A percentile compares a stretch with the other conserved stretches of the same genome.
Evolutionary conservation across 2,888 invertebrate genomes (phyloP).

Genomic region (Metopia argyrocephala): DNA sequence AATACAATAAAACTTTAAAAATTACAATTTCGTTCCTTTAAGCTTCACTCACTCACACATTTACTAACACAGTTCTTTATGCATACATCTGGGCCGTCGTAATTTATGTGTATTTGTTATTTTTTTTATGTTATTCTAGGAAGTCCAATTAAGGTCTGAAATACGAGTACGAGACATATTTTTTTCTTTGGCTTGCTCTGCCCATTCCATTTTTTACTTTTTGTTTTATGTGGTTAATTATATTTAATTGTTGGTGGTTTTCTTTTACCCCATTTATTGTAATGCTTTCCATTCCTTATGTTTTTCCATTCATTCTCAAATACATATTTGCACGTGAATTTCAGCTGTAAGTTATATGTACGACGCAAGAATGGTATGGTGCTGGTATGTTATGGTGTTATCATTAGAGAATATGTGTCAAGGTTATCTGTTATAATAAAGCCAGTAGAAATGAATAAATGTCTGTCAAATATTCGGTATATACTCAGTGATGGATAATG

Average conservation of each 20-base stretch:
- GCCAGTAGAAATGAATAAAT: not conserved
- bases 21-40: not conserved
- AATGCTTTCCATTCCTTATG: not conserved
- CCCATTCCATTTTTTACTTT: not conserved
- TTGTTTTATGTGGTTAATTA: constrained; percentile 14
- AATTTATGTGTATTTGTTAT: not conserved
- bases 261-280: not conserved
- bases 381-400: too few relatives aligned
- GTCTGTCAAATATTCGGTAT: not conserved
- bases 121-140: constrained; percentile 25
- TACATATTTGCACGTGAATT: not conserved
- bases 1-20: too few relatives aligned
- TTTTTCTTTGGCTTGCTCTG: not conserved
- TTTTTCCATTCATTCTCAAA: not conserved
- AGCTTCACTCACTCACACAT: not conserved
- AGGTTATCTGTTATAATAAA: constrained; percentile 26
- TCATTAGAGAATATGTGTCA: constrained; percentile 18
- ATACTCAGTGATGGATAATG: not conserved
- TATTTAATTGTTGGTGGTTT: constrained; percentile 9
- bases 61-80: not conserved
- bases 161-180: not conserved
- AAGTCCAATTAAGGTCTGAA: constrained; percentile 47
- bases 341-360: not conserved
- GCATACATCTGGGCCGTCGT: not conserved
- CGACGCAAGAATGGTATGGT: too few relatives aligned